Evolutionary conservation across 2,888 invertebrate species (phyloP), one percentile per base, ranked within the genome.

Genomic region (Lycocerus yunnanus): DNA sequence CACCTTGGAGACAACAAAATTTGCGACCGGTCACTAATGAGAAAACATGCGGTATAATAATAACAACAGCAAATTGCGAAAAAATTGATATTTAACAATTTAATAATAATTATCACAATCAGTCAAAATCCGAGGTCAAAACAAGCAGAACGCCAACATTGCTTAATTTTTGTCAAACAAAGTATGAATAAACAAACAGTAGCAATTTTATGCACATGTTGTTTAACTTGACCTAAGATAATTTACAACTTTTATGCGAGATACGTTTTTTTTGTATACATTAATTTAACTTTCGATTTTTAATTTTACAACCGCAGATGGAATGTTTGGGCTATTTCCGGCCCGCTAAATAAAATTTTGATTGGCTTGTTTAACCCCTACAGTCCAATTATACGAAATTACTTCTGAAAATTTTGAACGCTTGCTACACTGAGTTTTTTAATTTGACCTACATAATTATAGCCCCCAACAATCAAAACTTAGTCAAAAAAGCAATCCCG

Each of bases 181-280:
- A 61, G n/a, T 63, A 18, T 63, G 15, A 63, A 20, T 63, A 63
- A 63, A 20, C 20, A 63, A 63, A 63, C 61, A 63, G 16, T n/a
- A 63, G 20, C 61, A 63, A 63, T 18, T 63, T 18, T 18, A 63
- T 63, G 61, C 61, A 63, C 61, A 63, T 63, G 61, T 63, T 63
- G 61, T 63, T 63, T 63, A 63, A 63, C 61, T 63, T 63, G 61
- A 63, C 61, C 61, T 63, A 16, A n/a, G 61, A 63, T 63, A 63
- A 63, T 63, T 63, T 15, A 20, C 16, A 63, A 18, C n/a, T 63
- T 60, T 15, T 63, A 18, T 18, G 13, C 13, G 16, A 63, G 18
- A 63, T n/a, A 63, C 11, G 11, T 13, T 18, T n/a, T 18, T 15
- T 63, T 63, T 18, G 20, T 63, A 18, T 63, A n/a, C 13, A 18